Percentiles rank a stretch among this genome's conserved stretches.
These are phyloP conservation scores for Nesometra sesokonis DNA, from an alignment of 35 echinoderm and acorn worm genomes.

Conservation along the genomic window DNA sequence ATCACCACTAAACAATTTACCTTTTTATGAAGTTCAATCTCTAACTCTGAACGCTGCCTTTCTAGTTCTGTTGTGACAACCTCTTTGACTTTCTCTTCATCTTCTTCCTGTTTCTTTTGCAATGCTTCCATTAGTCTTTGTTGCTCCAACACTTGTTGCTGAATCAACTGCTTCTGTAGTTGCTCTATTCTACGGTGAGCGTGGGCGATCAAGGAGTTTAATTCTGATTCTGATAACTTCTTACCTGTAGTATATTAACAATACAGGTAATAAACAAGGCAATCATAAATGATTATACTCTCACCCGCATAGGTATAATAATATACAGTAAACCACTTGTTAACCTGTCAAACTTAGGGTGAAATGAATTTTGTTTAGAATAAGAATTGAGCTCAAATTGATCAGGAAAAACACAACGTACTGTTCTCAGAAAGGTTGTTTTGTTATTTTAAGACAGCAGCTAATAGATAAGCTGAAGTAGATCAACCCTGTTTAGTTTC, in stretches of 20 bases:
- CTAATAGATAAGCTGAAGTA: too few species aligned
- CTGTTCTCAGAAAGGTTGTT: too few species aligned
- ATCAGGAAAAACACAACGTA: too few species aligned
- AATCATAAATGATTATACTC: too few species aligned
- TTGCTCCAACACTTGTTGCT: conserved; percentile 82
- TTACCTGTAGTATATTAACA: conserved; percentile 37
- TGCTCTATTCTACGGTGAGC: conserved; percentile 79
- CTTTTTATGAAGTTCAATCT: conserved; percentile 53
- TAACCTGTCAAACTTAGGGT: too few species aligned
- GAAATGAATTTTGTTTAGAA: too few species aligned
- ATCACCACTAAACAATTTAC: conserved; percentile 29
- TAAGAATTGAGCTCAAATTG: too few species aligned
- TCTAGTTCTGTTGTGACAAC: conserved; percentile 57
- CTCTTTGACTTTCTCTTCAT: conserved; percentile 31
- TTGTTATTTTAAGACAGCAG: too few species aligned
- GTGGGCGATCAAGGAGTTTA: conserved; percentile 92
- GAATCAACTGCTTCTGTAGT: conserved; percentile 71
- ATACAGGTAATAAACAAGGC: too few species aligned
- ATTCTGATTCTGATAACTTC: conserved; percentile 81
- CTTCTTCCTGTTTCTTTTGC: conserved; percentile 46
- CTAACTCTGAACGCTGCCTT: conserved; percentile 45
- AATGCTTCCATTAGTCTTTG: conserved; percentile 45
- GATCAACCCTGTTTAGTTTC: too few species aligned
- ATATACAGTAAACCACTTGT: too few species aligned
- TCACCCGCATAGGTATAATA: too few species aligned